These are phyloP conservation scores for Theocolax elegans DNA, from an alignment of 1,140 invertebrate genomes.

Conservation along the genomic window DNA sequence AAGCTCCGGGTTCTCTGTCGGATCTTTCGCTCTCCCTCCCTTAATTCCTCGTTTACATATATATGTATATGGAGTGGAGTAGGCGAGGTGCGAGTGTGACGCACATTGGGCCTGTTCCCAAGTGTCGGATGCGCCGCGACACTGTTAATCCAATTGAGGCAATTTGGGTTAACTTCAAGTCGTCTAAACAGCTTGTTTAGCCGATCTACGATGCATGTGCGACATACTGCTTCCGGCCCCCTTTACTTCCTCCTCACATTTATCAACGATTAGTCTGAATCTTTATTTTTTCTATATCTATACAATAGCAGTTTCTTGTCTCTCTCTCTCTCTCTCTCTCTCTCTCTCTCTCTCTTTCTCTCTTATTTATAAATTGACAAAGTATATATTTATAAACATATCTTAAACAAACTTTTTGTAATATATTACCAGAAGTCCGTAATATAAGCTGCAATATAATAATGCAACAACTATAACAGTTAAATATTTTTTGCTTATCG, in stretches of 20 bases:
- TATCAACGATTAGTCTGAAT: slow-evolving; percentile 11
- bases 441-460: too few species aligned
- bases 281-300: too few species aligned
- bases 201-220: slow-evolving; percentile 54
- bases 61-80: slow-evolving; percentile 11
- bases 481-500: too few species aligned
- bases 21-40: slow-evolving; percentile 49
- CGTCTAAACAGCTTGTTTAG: slow-evolving; percentile 68
- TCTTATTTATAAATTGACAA: too few species aligned
- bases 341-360: too few species aligned
- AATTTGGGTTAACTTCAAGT: slow-evolving; percentile 69
- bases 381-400: too few species aligned
- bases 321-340: too few species aligned
- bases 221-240: slow-evolving; percentile 52
- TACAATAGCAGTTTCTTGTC: slow-evolving; percentile 37
- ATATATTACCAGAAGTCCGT: too few species aligned
- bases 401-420: too few species aligned
- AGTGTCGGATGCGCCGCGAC: slow-evolving; percentile 64
- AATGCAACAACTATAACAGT: too few species aligned
- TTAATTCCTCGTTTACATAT: slow-evolving; percentile 22
- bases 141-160: slow-evolving; percentile 67
- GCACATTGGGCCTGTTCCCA: slow-evolving; percentile 60
- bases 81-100: slow-evolving; percentile 43
- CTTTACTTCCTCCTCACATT: slow-evolving; percentile 50
- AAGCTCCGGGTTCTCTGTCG: slow-evolving; percentile 42